Percentiles rank a stretch among this genome's conserved stretches.
phyloP scores from a whole-genome alignment of 2,797 vertebrate genomes.

The Tamandua tetradactyla region DNA sequence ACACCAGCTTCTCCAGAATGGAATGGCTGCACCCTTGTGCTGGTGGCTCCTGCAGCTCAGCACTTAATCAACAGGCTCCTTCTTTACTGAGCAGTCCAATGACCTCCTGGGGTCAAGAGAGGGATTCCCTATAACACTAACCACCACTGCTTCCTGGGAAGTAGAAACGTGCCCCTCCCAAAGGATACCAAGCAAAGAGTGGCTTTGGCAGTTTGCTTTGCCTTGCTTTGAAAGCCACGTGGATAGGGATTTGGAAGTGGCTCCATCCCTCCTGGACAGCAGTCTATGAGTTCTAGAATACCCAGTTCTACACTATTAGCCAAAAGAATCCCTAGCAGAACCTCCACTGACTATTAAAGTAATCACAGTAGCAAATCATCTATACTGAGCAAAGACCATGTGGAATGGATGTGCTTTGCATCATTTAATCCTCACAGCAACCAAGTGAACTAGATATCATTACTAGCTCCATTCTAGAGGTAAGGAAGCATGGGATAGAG shows the following conservation, averaged over 20 bases:
- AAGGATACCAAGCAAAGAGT: conserved; percentile 9
- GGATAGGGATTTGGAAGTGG: neutral
- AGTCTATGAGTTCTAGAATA: neutral
- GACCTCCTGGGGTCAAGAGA: neutral
- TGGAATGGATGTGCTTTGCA: neutral
- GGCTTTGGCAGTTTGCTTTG: conserved; percentile 30
- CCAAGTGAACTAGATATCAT: neutral
- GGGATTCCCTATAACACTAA: neutral
- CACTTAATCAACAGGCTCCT: neutral
- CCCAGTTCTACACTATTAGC: neutral
- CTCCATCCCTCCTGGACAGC: neutral
- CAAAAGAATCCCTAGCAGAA: neutral
- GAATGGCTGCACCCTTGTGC: conserved; percentile 47
- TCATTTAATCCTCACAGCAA: neutral
- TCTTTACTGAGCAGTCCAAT: conserved; percentile 14
- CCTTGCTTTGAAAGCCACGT: neutral
- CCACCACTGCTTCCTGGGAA: conserved; percentile 48
- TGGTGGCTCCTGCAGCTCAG: conserved; percentile 55
- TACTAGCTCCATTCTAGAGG: neutral
- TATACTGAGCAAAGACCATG: neutral
- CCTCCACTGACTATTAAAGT: neutral
- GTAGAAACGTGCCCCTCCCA: neutral
- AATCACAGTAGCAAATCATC: neutral
- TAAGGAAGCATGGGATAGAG: neutral
- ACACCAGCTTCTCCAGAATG: conserved; percentile 66